Evolutionary conservation across 2,113 vertebrate genomes (phyloP), one percentile per base, ranked within the genome.

Genomic region (Barnardius zonarius): DNA sequence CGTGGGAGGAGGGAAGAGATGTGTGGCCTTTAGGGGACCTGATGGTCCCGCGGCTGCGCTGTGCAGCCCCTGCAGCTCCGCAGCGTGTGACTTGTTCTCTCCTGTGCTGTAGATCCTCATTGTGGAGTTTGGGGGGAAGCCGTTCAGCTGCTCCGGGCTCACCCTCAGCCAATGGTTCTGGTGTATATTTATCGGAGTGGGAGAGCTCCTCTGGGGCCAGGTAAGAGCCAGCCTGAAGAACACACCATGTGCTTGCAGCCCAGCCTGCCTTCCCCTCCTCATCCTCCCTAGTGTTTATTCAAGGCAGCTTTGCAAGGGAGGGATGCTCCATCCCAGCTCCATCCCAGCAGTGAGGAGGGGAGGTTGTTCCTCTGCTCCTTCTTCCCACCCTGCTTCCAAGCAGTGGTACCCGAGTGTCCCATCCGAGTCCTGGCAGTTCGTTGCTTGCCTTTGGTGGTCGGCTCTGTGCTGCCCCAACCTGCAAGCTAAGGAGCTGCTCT

Each of bases 181-280:
- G 99, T 99, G 99, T 57, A 92, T 99, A 51, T 99, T 99, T 97
- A 99, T 99, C 3, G 99, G 99, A 3, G 98, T 99, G 19, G 99
- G 99, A 68, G 99, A 99, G 95, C 98, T 99, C 90, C 98, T 99
- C 55, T 99, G 99, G 99, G 99, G 99, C 86, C 99, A 99, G 99
- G 99, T 99, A 96, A 98, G 98, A 87, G 4, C 30, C 6, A 6
- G 0, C 4, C 64, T 73, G 75, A 18, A 27, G 46, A 46, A 8
- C 7, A 14, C 5, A 9, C 17, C 33, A 2, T 0, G 5, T 30
- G 31, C 39, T 30, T 3, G 1, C 69, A 76, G 49, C 67, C 46
- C n/a, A 23, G 10, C 66, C 46, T 6, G 1, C 17, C 39, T 13
- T 7, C 7, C 33, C 46, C 48, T 67, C 48, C 69, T 3, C 23